Evolutionary conservation across 2,888 invertebrate genomes (phyloP).

Genomic region (Plusia festucae): DNA sequence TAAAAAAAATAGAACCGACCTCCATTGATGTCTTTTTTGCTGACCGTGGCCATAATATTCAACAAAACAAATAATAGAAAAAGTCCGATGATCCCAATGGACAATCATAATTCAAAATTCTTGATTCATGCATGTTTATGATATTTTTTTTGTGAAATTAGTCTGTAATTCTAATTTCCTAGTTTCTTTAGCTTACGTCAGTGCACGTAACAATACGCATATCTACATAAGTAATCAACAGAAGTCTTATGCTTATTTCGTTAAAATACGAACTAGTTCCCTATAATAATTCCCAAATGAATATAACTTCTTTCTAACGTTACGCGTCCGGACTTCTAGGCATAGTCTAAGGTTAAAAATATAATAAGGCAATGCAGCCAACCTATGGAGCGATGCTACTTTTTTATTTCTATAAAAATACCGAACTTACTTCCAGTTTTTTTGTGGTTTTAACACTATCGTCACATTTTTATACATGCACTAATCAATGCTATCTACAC

Average conservation of each 20-base stretch:
- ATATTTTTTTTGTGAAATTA: conserved; percentile 19
- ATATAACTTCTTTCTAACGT: conserved; percentile 36
- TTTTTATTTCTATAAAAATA: not conserved
- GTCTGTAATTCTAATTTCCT: conserved; percentile 30
- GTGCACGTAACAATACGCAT: conserved; percentile 35
- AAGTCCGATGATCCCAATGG: conserved; percentile 16
- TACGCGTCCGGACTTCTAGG: conserved; percentile 34
- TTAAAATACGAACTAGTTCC: conserved; percentile 49
- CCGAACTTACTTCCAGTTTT: not conserved
- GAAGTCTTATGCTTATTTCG: conserved; percentile 41
- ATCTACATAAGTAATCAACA: conserved; percentile 23
- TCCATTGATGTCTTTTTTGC: conserved; percentile 40
- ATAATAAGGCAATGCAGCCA: conserved; percentile 42
- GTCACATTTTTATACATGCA: not conserved
- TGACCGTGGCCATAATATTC: conserved; percentile 41
- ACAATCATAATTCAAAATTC: conserved; percentile 21
- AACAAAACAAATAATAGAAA: conserved; percentile 44
- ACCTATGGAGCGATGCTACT: conserved; percentile 34
- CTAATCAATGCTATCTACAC: not conserved
- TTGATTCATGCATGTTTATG: conserved; percentile 18
- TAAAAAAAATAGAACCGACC: conserved; percentile 59
- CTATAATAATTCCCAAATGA: conserved; percentile 50
- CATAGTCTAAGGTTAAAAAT: conserved; percentile 37
- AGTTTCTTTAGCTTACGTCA: conserved; percentile 35
- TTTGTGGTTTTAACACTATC: not conserved